phyloP scores from a whole-genome alignment of 2,888 invertebrate species.

The Glyphotaelius pellucidus region DNA sequence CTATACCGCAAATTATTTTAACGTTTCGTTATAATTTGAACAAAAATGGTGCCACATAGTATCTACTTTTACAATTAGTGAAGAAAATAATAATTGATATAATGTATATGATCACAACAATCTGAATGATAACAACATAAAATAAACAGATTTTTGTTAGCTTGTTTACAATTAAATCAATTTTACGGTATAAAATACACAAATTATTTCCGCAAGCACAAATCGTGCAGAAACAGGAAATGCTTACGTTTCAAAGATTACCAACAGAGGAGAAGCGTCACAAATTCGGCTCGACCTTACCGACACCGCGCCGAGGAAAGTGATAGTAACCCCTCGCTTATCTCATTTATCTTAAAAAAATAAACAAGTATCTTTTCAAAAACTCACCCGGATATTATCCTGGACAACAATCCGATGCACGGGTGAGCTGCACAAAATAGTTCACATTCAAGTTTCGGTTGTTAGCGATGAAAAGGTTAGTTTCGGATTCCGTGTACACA shows the following conservation, averaged over 20 bases:
- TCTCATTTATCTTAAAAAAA: neutral
- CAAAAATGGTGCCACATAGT: too few relatives aligned
- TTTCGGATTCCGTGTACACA: neutral
- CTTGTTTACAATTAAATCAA: neutral
- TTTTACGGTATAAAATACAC: neutral
- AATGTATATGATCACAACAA: neutral
- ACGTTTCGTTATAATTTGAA: too few relatives aligned
- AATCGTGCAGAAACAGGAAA: neutral
- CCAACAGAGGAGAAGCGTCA: slow-evolving; percentile 21
- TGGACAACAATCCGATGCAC: neutral
- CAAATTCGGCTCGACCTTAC: slow-evolving; percentile 10
- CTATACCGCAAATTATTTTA: too few relatives aligned
- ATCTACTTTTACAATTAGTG: neutral
- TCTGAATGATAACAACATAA: neutral
- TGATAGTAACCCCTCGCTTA: neutral
- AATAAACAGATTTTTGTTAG: neutral
- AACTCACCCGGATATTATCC: neutral
- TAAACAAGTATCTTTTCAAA: neutral
- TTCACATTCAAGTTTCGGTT: neutral
- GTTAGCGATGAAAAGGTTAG: neutral
- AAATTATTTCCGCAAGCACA: neutral
- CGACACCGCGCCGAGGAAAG: neutral
- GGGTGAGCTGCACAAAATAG: neutral
- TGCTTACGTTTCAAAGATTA: slow-evolving; percentile 8
- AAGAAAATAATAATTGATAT: neutral